Percentiles rank a stretch among this genome's conserved stretches.
These are phyloP conservation scores for Keiferia lycopersicella DNA, from an alignment of 2,888 invertebrate species.

Conservation along the genomic window DNA sequence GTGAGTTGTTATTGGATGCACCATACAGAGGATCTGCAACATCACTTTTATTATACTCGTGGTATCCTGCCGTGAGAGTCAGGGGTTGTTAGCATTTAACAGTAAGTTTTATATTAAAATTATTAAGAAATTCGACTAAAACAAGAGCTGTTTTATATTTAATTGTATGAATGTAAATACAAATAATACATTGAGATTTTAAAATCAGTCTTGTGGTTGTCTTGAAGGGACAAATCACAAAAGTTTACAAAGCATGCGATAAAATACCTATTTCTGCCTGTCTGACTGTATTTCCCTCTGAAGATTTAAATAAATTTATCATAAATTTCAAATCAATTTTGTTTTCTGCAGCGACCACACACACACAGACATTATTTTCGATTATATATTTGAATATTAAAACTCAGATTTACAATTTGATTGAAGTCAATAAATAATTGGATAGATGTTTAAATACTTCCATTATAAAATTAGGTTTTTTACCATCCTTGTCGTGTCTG, in stretches of 20 bases:
- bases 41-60: slow-evolving; percentile 62
- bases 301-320: slow-evolving; percentile 15
- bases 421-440: neutral
- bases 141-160: too few relatives aligned
- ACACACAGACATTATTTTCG: slow-evolving; percentile 13
- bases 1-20: slow-evolving; percentile 50
- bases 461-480: too few relatives aligned
- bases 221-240: too few relatives aligned
- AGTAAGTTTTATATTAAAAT: neutral
- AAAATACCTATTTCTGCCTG: too few relatives aligned
- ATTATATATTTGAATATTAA: slow-evolving; percentile 17
- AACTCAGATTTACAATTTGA: neutral
- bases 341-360: slow-evolving; percentile 9
- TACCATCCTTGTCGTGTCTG: too few relatives aligned
- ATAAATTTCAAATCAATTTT: slow-evolving; percentile 18
- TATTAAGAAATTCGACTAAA: too few relatives aligned
- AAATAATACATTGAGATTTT: too few relatives aligned
- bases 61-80: slow-evolving; percentile 55
- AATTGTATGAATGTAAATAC: too few relatives aligned
- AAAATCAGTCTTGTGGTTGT: too few relatives aligned
- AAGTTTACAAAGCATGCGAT: too few relatives aligned
- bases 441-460: too few relatives aligned
- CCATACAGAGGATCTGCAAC: slow-evolving; percentile 62
- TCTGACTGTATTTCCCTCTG: neutral
- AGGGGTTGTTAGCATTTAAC: slow-evolving; percentile 41